Percentiles rank a stretch among this genome's conserved stretches.
Conservation (phyloP, 2,888 invertebrate genomes). For the Megamerina dolium region DNA sequence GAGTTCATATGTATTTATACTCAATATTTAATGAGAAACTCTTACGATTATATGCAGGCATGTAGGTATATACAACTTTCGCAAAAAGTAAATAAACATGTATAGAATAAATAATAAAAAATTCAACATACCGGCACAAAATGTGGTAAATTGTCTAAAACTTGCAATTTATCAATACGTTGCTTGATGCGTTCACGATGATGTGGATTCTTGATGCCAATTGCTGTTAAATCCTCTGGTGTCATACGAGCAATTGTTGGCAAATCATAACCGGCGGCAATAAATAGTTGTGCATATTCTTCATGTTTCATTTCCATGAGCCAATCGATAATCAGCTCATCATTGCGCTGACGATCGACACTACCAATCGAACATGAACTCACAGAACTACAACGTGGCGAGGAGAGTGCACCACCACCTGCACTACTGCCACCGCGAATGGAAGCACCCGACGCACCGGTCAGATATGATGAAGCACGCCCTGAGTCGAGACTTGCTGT, state of each 20-base stretch:
- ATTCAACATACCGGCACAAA: slow-evolving; percentile 74
- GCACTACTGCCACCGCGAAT: slow-evolving; percentile 44
- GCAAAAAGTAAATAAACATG: too few species aligned
- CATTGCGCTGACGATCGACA: slow-evolving; percentile 70
- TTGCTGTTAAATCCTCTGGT: slow-evolving; percentile 86
- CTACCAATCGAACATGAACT: slow-evolving; percentile 72
- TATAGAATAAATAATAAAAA: slow-evolving; percentile 1
- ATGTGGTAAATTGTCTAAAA: slow-evolving; percentile 92
- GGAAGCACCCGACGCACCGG: slow-evolving; percentile 45
- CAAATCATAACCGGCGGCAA: slow-evolving; percentile 94
- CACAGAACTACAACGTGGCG: slow-evolving; percentile 63
- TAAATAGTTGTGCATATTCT: slow-evolving; percentile 89
- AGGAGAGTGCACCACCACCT: slow-evolving; percentile 52
- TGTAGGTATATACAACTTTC: too few species aligned
- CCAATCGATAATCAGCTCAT: slow-evolving; percentile 94
- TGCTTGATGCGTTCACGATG: slow-evolving; percentile 94
- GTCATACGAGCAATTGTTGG: slow-evolving; percentile 98
- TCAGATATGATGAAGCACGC: slow-evolving; percentile 76
- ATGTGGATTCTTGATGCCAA: slow-evolving; percentile 93
- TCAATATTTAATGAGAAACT: too few species aligned
- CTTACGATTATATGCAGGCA: too few species aligned
- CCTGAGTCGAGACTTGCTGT: slow-evolving; percentile 83
- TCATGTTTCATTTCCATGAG: slow-evolving; percentile 88
- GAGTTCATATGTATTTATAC: too few species aligned
- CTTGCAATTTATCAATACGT: slow-evolving; percentile 89